These are phyloP conservation scores for Melanostoma mellinum DNA, from an alignment of 2,888 invertebrate species.

Conservation along the genomic window DNA sequence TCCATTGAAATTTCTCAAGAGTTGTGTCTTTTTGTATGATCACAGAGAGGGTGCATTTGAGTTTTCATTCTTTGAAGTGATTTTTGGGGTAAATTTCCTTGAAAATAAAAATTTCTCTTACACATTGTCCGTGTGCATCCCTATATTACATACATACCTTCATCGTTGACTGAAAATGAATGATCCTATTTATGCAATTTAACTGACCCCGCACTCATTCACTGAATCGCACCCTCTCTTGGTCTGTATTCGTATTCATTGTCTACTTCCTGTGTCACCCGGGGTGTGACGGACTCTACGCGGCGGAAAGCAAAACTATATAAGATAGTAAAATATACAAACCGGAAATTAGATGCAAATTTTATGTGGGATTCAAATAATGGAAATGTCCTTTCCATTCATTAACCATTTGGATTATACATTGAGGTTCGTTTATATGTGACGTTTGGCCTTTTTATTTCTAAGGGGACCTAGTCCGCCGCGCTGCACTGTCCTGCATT, in stretches of 20 bases:
- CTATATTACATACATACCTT: background rate
- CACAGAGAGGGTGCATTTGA: slow-evolving; percentile 21
- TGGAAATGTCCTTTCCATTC: slow-evolving; percentile 78
- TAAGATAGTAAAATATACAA: slow-evolving; percentile 20
- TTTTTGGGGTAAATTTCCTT: slow-evolving; percentile 39
- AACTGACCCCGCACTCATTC: slow-evolving; percentile 49
- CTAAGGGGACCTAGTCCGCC: background rate
- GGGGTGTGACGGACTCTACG: slow-evolving; percentile 57
- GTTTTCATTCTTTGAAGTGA: slow-evolving; percentile 50
- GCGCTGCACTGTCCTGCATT: too few relatives aligned
- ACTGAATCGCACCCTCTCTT: slow-evolving; percentile 29
- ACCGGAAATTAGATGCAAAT: slow-evolving; percentile 82
- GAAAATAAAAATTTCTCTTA: slow-evolving; percentile 2
- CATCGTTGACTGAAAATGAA: background rate
- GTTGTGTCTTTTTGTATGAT: slow-evolving; percentile 27
- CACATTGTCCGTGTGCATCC: slow-evolving; percentile 22
- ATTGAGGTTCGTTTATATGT: slow-evolving; percentile 6
- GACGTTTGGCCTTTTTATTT: slow-evolving; percentile 32
- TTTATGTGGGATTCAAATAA: slow-evolving; percentile 81
- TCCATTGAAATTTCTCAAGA: background rate
- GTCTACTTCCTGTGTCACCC: slow-evolving; percentile 59
- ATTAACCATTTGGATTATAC: slow-evolving; percentile 63
- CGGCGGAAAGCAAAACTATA: background rate
- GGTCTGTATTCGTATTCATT: slow-evolving; percentile 35
- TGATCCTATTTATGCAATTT: slow-evolving; percentile 40